Evolutionary conservation across 2,113 vertebrate species (phyloP).

Genomic region (Oreotrochilus melanogaster): DNA sequence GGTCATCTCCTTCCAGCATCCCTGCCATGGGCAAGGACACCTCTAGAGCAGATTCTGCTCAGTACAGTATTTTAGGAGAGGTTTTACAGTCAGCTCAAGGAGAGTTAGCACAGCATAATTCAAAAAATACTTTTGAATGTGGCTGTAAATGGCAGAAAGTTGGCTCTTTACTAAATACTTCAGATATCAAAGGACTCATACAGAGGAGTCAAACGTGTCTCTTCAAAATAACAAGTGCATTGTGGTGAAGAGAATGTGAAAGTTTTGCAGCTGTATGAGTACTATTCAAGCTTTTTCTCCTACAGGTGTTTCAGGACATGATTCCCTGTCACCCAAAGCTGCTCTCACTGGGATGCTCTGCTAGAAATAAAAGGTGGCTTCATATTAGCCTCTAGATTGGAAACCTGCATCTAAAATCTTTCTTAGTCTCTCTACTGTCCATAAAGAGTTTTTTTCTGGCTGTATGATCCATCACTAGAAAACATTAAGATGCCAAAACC

Average conservation of each 20-base stretch:
- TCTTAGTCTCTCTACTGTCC: background rate
- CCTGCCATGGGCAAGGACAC: too few relatives aligned
- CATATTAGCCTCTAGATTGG: background rate
- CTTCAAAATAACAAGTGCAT: background rate
- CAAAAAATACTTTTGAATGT: background rate
- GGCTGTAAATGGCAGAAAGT: background rate
- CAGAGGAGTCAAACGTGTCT: background rate
- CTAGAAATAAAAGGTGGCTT: background rate
- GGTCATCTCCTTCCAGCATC: too few relatives aligned
- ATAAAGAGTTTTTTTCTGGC: background rate
- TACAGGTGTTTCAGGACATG: background rate
- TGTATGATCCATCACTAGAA: background rate
- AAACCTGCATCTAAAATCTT: background rate
- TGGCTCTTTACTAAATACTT: background rate
- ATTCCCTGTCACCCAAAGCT: background rate
- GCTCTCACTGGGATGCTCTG: background rate
- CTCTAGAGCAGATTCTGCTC: background rate
- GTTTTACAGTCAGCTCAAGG: background rate
- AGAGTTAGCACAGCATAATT: background rate
- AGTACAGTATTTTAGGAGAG: background rate
- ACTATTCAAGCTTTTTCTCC: background rate
- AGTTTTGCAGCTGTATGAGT: background rate
- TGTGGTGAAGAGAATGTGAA: background rate
- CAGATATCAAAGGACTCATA: background rate
- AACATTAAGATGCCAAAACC: background rate